phyloP scores from a whole-genome alignment of 2,113 vertebrate genomes.

The Psammodynastes pulverulentus region DNA sequence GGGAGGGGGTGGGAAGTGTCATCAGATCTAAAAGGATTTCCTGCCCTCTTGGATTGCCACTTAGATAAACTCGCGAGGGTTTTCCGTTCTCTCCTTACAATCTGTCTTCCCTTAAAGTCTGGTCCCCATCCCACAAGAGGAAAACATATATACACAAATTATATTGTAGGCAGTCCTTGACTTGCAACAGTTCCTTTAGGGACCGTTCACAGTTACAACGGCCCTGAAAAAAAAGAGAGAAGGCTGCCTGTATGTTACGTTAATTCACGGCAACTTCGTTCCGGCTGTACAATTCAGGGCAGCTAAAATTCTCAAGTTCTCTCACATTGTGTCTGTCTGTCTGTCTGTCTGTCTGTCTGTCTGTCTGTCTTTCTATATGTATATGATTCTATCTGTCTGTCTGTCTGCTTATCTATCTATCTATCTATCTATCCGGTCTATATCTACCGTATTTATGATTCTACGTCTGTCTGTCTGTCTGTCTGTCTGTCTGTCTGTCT shows the following conservation, averaged over 20 bases:
- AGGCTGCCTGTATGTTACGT: slow-evolving; percentile 24
- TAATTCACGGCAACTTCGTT: slow-evolving; percentile 21
- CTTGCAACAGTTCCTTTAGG: no score
- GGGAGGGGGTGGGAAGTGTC: no score
- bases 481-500: no score
- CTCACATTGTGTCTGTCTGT: slow-evolving; percentile 57
- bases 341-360: accelerated
- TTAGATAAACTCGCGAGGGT: background rate
- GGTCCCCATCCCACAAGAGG: background rate
- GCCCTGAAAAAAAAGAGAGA: background rate
- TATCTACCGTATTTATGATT: no score
- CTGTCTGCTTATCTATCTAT: no score
- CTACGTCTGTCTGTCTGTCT: no score
- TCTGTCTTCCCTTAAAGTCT: background rate
- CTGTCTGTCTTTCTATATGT: no score
- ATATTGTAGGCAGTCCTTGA: no score
- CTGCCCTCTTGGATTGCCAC: background rate
- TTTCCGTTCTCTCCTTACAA: background rate
- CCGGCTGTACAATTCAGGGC: slow-evolving; percentile 43
- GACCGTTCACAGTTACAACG: no score
- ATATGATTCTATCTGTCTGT: no score
- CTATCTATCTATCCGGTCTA: no score
- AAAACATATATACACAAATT: no score
- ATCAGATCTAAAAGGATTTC: slow-evolving; percentile 25
- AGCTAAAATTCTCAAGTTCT: slow-evolving; percentile 2